phyloP scores from a whole-genome alignment of 2,797 vertebrate genomes.

The Propithecus perrieri region DNA sequence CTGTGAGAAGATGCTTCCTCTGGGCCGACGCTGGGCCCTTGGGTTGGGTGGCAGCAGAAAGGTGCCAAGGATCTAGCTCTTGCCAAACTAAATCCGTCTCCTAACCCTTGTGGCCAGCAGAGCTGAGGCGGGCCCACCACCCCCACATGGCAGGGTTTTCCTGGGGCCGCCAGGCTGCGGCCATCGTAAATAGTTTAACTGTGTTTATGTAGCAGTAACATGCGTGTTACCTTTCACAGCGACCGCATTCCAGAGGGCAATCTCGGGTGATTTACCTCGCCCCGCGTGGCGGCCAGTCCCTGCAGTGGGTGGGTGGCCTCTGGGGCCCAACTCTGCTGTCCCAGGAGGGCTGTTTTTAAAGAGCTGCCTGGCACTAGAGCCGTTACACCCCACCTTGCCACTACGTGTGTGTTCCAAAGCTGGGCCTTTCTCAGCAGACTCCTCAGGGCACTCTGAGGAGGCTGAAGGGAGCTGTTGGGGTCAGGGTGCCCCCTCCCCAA shows the following conservation, averaged over 20 bases:
- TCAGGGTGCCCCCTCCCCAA: not conserved
- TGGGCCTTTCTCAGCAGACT: not conserved
- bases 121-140: not conserved
- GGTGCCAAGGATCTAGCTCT: not conserved
- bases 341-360: conserved; percentile 23
- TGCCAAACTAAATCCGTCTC: conserved; percentile 50
- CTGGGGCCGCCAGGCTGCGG: conserved; percentile 11
- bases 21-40: not conserved
- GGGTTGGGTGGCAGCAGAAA: not conserved
- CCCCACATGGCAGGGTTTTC: conserved; percentile 34
- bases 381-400: not conserved
- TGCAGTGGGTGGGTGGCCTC: conserved; percentile 70
- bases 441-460: not conserved
- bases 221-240: conserved; percentile 64
- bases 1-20: not conserved
- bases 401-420: conserved; percentile 32
- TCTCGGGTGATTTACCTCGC: conserved; percentile 70
- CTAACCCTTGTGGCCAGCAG: not conserved
- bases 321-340: not conserved
- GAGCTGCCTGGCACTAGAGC: not conserved
- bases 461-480: not conserved
- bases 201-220: conserved; percentile 75
- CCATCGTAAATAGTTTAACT: conserved; percentile 71
- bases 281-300: not conserved
- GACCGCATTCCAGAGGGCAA: conserved; percentile 69